Evolutionary conservation across 2,113 vertebrate species (phyloP).

Genomic region (Hydropotes inermis): DNA sequence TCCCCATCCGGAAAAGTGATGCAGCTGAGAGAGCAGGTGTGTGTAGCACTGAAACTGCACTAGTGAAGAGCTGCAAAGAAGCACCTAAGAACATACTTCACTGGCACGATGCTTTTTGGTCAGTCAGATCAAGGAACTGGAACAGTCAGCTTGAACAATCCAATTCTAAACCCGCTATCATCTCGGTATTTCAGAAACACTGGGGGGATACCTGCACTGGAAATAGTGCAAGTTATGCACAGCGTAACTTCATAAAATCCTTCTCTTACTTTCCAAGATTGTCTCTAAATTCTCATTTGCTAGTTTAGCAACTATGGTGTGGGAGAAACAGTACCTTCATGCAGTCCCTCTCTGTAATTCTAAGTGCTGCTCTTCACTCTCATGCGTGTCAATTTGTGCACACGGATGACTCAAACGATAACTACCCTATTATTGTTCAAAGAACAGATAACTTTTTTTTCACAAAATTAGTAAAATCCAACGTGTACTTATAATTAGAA

Average conservation of each 20-base stretch:
- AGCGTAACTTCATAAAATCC: not conserved
- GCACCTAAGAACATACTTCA: not conserved
- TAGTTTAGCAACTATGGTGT: not conserved
- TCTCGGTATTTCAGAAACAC: not conserved
- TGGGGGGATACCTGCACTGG: not conserved
- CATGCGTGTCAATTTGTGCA: not conserved
- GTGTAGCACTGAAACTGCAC: not conserved
- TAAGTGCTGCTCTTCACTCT: not conserved
- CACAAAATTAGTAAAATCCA: not conserved
- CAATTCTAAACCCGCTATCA: not conserved
- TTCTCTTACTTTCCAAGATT: not conserved
- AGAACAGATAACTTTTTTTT: not conserved
- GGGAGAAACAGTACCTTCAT: not conserved
- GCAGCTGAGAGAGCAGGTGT: rapidly evolving
- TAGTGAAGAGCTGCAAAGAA: not conserved
- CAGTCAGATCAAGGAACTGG: not conserved
- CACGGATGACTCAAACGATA: not conserved
- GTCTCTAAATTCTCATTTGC: not conserved
- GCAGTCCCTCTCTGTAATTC: not conserved
- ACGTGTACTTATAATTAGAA: not conserved
- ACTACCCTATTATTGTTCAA: not conserved
- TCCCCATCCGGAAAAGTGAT: not conserved
- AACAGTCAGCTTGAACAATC: not conserved
- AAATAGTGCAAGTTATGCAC: not conserved
- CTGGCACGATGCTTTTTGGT: not conserved